These are phyloP conservation scores for Eustalomyia histrio DNA, from an alignment of 2,888 invertebrate species.

Conservation along the genomic window DNA sequence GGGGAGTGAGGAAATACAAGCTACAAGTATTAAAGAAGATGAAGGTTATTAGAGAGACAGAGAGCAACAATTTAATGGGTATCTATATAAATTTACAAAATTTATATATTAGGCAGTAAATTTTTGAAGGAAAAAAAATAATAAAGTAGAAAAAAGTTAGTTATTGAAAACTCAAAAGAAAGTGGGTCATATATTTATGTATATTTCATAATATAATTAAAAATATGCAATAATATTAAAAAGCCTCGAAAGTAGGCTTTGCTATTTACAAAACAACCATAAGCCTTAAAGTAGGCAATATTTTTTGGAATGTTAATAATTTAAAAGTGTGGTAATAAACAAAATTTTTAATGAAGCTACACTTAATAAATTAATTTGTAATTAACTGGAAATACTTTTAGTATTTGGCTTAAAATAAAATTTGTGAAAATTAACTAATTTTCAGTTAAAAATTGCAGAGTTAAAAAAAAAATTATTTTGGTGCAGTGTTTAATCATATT, in stretches of 20 bases:
- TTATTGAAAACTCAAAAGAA: neutral
- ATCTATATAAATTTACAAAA: neutral
- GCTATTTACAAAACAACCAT: neutral
- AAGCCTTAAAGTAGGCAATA: neutral
- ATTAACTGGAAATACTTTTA: no score
- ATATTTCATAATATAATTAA: conserved; percentile 9
- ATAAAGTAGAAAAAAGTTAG: neutral
- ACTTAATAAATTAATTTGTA: no score
- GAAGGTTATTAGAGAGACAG: conserved; percentile 38
- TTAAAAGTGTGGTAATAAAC: no score
- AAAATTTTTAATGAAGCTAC: no score
- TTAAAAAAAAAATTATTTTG: no score
- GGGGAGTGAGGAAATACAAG: neutral
- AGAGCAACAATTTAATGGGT: neutral
- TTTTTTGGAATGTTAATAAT: neutral
- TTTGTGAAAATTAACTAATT: no score
- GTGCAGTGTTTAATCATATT: no score
- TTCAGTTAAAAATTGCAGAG: no score
- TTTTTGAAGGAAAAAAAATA: neutral
- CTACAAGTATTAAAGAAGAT: conserved; percentile 30
- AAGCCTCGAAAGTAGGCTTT: conserved; percentile 7
- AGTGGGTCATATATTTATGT: conserved; percentile 23
- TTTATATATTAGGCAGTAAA: neutral
- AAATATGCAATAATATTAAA: neutral
- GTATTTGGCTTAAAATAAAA: no score